A percentile compares a stretch with the other conserved stretches of the same genome.
Evolutionary conservation across 2,888 invertebrate genomes (phyloP).

Genomic region (Incurvaria masculella): DNA sequence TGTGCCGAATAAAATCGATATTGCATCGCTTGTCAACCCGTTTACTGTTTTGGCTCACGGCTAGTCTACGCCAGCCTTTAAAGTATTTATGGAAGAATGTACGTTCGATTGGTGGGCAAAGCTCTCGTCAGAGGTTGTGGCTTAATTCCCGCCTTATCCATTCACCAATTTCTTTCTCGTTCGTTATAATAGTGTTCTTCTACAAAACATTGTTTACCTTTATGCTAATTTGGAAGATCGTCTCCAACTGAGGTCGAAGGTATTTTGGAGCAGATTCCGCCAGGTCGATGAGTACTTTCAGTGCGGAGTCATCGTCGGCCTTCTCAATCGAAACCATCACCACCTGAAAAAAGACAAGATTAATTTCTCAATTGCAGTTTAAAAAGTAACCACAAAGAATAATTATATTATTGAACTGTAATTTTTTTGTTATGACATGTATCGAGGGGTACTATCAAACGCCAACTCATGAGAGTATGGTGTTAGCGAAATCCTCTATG

Average conservation of each 20-base stretch:
- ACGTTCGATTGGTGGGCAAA: no score
- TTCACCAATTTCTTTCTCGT: no score
- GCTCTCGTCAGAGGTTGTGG: no score
- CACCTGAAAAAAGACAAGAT: constrained; percentile 37
- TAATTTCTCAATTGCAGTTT: background rate
- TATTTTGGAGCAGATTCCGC: constrained; percentile 93
- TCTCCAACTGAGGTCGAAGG: constrained; percentile 80
- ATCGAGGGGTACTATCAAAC: constrained; percentile 52
- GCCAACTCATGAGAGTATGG: constrained; percentile 35
- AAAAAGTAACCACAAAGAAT: constrained; percentile 8
- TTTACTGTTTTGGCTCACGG: no score
- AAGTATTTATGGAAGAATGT: no score
- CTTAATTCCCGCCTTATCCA: no score
- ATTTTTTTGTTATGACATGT: constrained; percentile 22
- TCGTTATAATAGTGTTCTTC: no score
- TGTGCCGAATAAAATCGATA: no score
- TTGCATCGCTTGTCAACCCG: no score
- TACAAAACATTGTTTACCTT: constrained; percentile 67
- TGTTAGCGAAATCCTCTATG: constrained; percentile 52
- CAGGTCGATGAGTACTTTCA: constrained; percentile 92
- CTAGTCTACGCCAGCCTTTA: no score
- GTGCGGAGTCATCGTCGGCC: constrained; percentile 83
- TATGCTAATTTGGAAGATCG: constrained; percentile 85
- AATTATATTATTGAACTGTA: background rate
- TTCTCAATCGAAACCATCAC: constrained; percentile 79